phyloP scores from a whole-genome alignment of 2,888 invertebrate species.

The Mythimna lalbum region DNA sequence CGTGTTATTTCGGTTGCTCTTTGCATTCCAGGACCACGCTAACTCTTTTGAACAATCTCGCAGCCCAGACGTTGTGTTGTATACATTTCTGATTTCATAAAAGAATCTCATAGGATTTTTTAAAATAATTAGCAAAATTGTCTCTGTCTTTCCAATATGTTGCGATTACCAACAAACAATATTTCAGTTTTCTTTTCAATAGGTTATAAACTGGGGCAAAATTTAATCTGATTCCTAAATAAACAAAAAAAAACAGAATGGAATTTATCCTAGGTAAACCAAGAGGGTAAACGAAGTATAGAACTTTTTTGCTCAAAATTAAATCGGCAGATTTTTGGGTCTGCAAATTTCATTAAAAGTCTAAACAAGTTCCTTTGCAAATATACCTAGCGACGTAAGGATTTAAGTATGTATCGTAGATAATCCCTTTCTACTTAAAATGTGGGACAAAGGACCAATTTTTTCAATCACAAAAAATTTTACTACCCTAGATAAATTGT shows the following conservation, averaged over 20 bases:
- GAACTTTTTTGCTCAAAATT: slow-evolving; percentile 10
- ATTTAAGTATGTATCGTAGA: background rate
- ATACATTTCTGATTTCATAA: too few relatives aligned
- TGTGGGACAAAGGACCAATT: background rate
- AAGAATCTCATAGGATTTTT: too few relatives aligned
- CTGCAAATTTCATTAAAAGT: slow-evolving; percentile 21
- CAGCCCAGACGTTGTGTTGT: too few relatives aligned
- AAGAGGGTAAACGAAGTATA: slow-evolving; percentile 11
- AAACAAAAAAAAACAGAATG: slow-evolving; percentile 22
- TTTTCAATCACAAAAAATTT: background rate
- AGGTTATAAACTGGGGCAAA: background rate
- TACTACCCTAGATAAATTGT: background rate
- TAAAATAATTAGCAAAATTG: too few relatives aligned
- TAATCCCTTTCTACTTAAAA: background rate
- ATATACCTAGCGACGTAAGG: background rate
- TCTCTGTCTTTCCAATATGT: background rate
- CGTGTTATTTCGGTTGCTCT: too few relatives aligned
- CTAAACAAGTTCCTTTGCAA: slow-evolving; percentile 1
- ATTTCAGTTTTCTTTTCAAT: background rate
- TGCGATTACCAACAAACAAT: background rate
- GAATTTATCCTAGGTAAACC: slow-evolving; percentile 13
- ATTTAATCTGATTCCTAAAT: slow-evolving; percentile 1
- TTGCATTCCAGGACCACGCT: too few relatives aligned
- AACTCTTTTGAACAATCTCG: too few relatives aligned
- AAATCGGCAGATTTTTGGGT: slow-evolving; percentile 7